A percentile compares a stretch with the other conserved stretches of the same genome.
Evolutionary conservation across 2,888 invertebrate genomes (phyloP).

Genomic region (Erpobdella octoculata): DNA sequence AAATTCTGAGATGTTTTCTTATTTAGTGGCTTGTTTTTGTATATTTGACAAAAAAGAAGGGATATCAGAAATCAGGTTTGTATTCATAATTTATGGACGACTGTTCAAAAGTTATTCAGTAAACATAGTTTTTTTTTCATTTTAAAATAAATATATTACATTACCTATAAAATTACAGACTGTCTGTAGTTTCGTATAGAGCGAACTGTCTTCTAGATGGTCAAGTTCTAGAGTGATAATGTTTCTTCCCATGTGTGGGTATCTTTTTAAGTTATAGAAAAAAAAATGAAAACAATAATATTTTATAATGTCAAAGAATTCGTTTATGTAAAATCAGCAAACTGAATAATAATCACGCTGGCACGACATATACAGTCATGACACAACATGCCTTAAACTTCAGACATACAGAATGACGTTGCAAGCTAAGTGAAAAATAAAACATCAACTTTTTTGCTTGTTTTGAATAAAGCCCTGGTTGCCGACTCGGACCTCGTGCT

Average conservation of each 20-base stretch:
- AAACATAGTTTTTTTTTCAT: neutral
- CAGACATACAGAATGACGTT: too few relatives aligned
- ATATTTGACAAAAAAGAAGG: too few relatives aligned
- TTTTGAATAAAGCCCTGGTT: too few relatives aligned
- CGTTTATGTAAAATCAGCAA: neutral
- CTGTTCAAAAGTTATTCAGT: neutral
- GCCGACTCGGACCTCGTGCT: too few relatives aligned
- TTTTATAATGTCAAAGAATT: neutral
- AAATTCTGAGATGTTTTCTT: too few relatives aligned
- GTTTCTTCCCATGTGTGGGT: slow-evolving; percentile 5
- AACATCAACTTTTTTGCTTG: too few relatives aligned
- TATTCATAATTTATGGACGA: neutral
- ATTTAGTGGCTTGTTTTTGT: too few relatives aligned
- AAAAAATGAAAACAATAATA: too few relatives aligned
- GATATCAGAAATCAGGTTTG: too few relatives aligned
- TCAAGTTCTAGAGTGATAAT: slow-evolving; percentile 18
- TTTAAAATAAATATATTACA: neutral
- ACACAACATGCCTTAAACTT: too few relatives aligned
- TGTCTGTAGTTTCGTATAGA: slow-evolving; percentile 15
- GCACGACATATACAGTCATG: neutral
- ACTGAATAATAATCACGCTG: neutral
- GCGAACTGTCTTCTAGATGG: neutral
- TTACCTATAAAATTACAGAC: slow-evolving; percentile 24
- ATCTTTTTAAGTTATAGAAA: neutral
- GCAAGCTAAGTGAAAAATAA: too few relatives aligned